Conservation (phyloP, 2,888 invertebrate species). For the Lampropteryx suffumata region DNA sequence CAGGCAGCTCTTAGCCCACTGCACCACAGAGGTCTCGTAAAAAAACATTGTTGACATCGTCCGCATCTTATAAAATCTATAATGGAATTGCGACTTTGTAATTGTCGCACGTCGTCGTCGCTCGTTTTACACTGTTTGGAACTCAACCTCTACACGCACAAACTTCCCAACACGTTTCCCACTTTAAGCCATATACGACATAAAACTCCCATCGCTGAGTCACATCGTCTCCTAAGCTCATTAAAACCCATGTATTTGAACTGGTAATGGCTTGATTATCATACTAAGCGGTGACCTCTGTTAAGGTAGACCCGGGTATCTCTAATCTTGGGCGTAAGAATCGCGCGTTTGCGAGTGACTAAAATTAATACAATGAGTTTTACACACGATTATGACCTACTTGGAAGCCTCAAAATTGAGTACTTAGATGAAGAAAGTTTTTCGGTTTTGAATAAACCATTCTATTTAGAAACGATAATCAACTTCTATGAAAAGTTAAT, state of each 20-base stretch:
- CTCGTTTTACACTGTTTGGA: neutral
- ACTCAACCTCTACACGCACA: constrained; percentile 11
- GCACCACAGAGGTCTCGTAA: too few species aligned
- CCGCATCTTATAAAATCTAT: too few species aligned
- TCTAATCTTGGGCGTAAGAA: constrained; percentile 22
- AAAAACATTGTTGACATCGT: too few species aligned
- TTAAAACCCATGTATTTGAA: constrained; percentile 59
- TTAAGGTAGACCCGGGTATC: constrained; percentile 50
- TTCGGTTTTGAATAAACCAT: too few species aligned
- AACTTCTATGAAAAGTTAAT: too few species aligned
- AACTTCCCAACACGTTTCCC: constrained; percentile 1
- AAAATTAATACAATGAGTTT: constrained; percentile 16
- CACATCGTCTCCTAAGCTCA: constrained; percentile 39
- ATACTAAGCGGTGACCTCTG: constrained; percentile 62
- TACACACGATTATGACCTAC: constrained; percentile 2
- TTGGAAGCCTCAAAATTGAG: neutral
- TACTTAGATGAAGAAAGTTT: too few species aligned
- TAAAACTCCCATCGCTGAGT: constrained; percentile 27
- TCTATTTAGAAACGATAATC: too few species aligned
- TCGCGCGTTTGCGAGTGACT: constrained; percentile 11
- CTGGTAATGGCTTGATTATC: constrained; percentile 67
- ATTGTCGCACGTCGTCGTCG: neutral
- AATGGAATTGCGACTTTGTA: too few species aligned
- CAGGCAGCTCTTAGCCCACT: too few species aligned
- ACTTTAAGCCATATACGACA: constrained; percentile 1